Percentiles rank a stretch among this genome's conserved stretches.
Conservation (phyloP, 2,797 vertebrate genomes). For the Lepilemur ruficaudatus region DNA sequence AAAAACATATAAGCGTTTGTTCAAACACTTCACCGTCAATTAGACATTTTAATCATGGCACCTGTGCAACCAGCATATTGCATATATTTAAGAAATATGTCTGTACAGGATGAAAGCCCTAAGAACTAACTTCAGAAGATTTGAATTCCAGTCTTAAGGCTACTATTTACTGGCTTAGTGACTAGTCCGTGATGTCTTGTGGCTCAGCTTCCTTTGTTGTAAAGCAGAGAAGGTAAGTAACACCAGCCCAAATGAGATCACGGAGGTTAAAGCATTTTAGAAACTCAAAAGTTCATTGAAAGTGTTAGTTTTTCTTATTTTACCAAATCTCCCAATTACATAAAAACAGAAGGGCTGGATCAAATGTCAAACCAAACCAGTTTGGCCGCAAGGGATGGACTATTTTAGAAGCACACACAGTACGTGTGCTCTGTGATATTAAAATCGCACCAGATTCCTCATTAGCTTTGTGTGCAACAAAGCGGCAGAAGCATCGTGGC, state of each 20-base stretch:
- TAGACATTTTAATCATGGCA: background rate
- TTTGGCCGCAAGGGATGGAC: background rate
- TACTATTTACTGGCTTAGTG: background rate
- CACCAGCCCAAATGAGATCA: background rate
- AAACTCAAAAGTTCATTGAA: slow-evolving; percentile 30
- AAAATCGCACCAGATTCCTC: slow-evolving; percentile 16
- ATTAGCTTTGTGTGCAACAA: background rate
- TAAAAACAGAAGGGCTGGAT: slow-evolving; percentile 58
- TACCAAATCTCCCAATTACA: slow-evolving; percentile 36
- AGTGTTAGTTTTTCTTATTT: slow-evolving; percentile 13
- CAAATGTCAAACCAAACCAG: slow-evolving; percentile 63
- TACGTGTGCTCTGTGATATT: background rate
- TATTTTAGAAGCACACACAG: background rate
- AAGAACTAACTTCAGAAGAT: background rate
- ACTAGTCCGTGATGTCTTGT: background rate
- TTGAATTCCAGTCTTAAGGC: background rate
- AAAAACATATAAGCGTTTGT: background rate
- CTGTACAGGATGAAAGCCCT: background rate
- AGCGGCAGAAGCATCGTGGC: background rate
- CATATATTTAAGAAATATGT: background rate
- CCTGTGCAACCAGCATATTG: too few species aligned
- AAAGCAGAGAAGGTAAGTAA: background rate
- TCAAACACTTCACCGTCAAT: background rate
- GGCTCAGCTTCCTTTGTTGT: background rate
- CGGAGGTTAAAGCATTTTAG: background rate